Conservation (phyloP, 2,797 vertebrate genomes). For the Cyprinella venusta region DNA sequence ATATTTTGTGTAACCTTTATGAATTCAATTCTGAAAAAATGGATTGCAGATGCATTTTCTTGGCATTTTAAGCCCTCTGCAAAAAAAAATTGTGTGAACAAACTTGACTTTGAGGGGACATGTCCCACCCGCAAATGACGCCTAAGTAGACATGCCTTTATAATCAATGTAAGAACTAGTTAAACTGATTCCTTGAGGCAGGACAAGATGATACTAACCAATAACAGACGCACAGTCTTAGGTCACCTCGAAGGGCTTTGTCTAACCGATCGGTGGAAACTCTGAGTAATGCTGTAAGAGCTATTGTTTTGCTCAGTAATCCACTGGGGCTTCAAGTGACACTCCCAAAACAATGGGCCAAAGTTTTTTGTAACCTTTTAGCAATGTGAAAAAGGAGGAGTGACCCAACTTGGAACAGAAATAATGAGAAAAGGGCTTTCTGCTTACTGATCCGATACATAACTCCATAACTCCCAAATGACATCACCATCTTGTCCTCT, state of each 20-base stretch:
- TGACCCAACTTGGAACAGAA: neutral
- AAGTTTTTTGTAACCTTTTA: slow-evolving; percentile 18
- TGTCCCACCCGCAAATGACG: neutral
- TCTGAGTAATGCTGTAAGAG: slow-evolving; percentile 40
- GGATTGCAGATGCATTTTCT: neutral
- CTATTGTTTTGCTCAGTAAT: slow-evolving; percentile 44
- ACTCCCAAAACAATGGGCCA: slow-evolving; percentile 38
- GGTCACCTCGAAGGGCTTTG: slow-evolving; percentile 37
- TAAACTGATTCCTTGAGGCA: neutral
- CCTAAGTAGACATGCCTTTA: neutral
- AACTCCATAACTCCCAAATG: slow-evolving; percentile 31
- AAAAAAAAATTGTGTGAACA: neutral
- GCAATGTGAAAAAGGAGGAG: slow-evolving; percentile 37
- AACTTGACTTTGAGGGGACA: neutral
- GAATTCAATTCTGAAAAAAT: neutral
- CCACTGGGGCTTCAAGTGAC: slow-evolving; percentile 28
- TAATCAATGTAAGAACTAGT: neutral
- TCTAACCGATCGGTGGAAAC: slow-evolving; percentile 39
- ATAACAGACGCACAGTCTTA: slow-evolving; percentile 29
- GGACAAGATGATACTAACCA: slow-evolving; percentile 40
- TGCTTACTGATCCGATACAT: slow-evolving; percentile 24
- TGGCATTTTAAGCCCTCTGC: neutral
- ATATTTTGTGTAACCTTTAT: neutral
- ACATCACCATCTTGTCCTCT: slow-evolving; percentile 10
- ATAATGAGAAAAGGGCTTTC: slow-evolving; percentile 25